These are phyloP conservation scores for Melinaea menophilus DNA, from an alignment of 2,888 invertebrate species.

Conservation along the genomic window DNA sequence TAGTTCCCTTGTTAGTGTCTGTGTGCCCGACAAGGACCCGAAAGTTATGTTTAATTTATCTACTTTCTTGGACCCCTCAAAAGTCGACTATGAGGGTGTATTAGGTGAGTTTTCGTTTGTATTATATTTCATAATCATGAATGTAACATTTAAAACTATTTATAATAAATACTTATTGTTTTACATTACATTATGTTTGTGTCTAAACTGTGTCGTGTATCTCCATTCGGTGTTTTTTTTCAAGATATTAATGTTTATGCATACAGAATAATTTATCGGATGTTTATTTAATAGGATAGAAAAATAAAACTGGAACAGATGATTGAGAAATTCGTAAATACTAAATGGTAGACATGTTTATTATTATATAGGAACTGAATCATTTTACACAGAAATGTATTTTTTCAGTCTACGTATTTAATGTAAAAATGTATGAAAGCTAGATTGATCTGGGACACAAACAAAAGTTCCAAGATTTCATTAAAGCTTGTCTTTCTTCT, in stretches of 20 bases:
- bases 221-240: neutral
- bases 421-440: neutral
- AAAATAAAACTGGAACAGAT: neutral
- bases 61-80: constrained; percentile 51
- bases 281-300: neutral
- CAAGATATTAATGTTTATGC: constrained; percentile 1
- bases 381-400: neutral
- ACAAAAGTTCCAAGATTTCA: too few species aligned
- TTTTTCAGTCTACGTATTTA: neutral
- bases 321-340: constrained; percentile 3
- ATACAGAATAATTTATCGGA: neutral
- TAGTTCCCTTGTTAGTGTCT: constrained; percentile 50
- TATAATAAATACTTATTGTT: too few species aligned
- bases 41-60: constrained; percentile 52
- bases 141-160: neutral
- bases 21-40: constrained; percentile 50
- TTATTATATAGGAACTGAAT: constrained; percentile 1
- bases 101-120: constrained; percentile 44
- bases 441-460: too few species aligned
- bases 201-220: neutral
- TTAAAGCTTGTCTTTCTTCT: too few species aligned
- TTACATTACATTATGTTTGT: too few species aligned
- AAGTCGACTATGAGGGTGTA: constrained; percentile 37
- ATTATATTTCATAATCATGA: neutral
- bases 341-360: constrained; percentile 3